Evolutionary conservation across 1,140 invertebrate species (phyloP).

Genomic region (Mya arenaria): DNA sequence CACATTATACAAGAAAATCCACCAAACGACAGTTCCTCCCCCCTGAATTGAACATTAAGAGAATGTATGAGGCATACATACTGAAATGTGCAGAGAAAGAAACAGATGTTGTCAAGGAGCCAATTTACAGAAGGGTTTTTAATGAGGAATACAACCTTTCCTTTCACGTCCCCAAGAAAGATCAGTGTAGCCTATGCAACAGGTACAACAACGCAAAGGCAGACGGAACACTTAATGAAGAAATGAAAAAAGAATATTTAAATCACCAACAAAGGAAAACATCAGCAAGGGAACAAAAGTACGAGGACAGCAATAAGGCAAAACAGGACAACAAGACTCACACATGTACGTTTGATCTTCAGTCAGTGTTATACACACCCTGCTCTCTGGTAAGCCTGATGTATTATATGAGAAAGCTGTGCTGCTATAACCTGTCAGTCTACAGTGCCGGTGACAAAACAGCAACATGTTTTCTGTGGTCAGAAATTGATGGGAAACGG

Average conservation of each 20-base stretch:
- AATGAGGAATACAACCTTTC: constrained; percentile 49
- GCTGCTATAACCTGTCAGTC: constrained; percentile 63
- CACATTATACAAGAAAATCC: constrained; percentile 51
- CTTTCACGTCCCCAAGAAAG: constrained; percentile 51
- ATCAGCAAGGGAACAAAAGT: constrained; percentile 38
- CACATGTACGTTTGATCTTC: constrained; percentile 57
- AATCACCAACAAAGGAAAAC: constrained; percentile 39
- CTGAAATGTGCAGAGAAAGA: constrained; percentile 17
- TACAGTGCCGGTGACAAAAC: constrained; percentile 53
- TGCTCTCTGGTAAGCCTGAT: constrained; percentile 59
- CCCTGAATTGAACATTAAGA: constrained; percentile 7
- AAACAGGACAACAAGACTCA: background rate
- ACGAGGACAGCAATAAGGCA: constrained; percentile 25
- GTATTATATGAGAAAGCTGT: constrained; percentile 70
- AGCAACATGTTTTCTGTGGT: constrained; percentile 65
- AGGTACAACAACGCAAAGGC: background rate
- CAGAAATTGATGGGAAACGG: constrained; percentile 63
- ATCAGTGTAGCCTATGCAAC: constrained; percentile 26
- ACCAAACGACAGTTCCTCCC: constrained; percentile 19
- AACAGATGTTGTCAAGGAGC: background rate
- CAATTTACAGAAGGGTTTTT: constrained; percentile 51
- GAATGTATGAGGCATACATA: constrained; percentile 45
- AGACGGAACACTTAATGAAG: background rate
- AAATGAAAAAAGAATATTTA: constrained; percentile 5
- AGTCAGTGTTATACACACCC: constrained; percentile 59